phyloP scores from a whole-genome alignment of 2,888 invertebrate genomes.

The Xylocampa areola region DNA sequence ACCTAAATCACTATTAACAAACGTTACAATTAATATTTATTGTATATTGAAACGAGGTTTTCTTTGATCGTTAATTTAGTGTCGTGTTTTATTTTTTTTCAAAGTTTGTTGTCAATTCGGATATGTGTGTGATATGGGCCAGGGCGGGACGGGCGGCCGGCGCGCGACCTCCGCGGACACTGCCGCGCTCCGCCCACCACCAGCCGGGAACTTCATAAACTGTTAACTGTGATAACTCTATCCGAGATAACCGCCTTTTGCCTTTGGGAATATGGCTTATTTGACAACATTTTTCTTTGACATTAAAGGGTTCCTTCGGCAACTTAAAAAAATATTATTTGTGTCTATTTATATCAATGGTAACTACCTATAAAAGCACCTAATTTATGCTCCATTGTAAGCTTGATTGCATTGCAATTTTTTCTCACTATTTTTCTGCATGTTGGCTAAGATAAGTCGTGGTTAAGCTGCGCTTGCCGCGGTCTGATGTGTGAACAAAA shows the following conservation, averaged over 20 bases:
- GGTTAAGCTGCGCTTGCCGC: no score
- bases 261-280: conserved; percentile 12
- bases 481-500: no score
- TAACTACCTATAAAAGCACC: no score
- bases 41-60: conserved; percentile 16
- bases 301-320: no score
- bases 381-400: no score
- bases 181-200: conserved; percentile 49
- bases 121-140: conserved; percentile 49
- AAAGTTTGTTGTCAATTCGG: conserved; percentile 48
- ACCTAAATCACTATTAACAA: conserved; percentile 38
- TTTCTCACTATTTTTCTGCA: no score
- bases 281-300: neutral
- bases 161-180: conserved; percentile 62
- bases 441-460: no score
- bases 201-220: conserved; percentile 24
- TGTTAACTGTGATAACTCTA: conserved; percentile 28
- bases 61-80: no score
- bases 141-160: conserved; percentile 62
- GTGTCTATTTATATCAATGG: no score
- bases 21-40: conserved; percentile 15
- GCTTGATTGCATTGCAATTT: no score
- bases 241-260: conserved; percentile 19
- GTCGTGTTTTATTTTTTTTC: conserved; percentile 5
- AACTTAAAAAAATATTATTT: no score